Conservation (phyloP, 2,888 invertebrate genomes). For the Eupithecia dodoneata region DNA sequence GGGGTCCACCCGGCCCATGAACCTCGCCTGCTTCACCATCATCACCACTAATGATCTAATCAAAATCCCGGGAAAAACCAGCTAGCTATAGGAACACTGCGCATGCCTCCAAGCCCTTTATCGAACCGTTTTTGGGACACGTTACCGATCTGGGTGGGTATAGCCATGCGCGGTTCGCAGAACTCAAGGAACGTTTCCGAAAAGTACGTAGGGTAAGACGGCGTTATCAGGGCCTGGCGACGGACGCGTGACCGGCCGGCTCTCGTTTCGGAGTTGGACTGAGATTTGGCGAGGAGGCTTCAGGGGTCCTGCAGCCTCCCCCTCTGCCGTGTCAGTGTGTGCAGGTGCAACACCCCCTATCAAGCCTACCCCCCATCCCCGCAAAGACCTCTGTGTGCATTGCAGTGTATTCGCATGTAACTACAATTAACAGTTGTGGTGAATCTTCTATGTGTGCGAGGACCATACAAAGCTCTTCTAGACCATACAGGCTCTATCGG, state of each 20-base stretch:
- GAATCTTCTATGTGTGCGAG: conserved; percentile 31
- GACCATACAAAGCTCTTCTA: conserved; percentile 23
- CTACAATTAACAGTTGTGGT: conserved; percentile 39
- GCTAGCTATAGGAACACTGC: conserved; percentile 12
- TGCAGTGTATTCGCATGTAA: conserved; percentile 30
- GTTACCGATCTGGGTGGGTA: conserved; percentile 50
- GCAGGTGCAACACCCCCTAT: conserved; percentile 59
- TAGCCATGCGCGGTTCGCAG: conserved; percentile 72
- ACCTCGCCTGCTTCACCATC: conserved; percentile 52
- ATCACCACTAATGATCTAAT: conserved; percentile 2
- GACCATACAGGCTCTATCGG: conserved; percentile 4
- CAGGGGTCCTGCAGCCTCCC: conserved; percentile 38
- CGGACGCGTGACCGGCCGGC: conserved; percentile 33
- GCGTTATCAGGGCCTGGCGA: conserved; percentile 54
- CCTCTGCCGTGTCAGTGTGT: conserved; percentile 27
- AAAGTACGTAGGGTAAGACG: conserved; percentile 53
- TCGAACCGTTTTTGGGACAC: conserved; percentile 21
- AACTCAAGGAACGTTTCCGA: conserved; percentile 30
- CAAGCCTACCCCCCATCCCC: conserved; percentile 53
- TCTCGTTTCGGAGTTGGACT: conserved; percentile 33
- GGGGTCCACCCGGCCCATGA: neutral
- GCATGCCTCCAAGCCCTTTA: conserved; percentile 22
- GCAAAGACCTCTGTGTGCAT: conserved; percentile 36
- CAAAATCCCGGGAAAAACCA: conserved; percentile 5
- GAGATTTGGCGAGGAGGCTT: conserved; percentile 25